Evolutionary conservation across 2,888 invertebrate species (phyloP), one percentile per base, ranked within the genome.

Genomic region (Orchestes rusci): DNA sequence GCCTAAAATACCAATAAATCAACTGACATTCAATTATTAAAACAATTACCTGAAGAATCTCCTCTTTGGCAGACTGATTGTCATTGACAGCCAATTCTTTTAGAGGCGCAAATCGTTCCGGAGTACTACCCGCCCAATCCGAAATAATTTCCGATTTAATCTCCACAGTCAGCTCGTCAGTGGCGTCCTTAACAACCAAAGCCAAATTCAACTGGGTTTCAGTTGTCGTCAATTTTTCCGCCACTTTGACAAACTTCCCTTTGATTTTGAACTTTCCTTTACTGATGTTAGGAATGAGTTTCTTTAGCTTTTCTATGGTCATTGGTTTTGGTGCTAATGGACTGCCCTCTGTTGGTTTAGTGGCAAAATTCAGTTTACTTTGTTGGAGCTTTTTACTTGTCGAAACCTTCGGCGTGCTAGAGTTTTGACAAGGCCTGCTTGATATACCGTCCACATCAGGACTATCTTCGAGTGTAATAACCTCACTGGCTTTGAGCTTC

Each of bases 91-190:
- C 50, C 20, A 53, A 48, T 8, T 43, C 39, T 35, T 53, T 58
- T 23, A 60, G 41, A 17, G 45, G 35, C 35, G 48, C 46, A 23
- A 63, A 50, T 31, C 52, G 58, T 3, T 41, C 61, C 0, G 75
- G 72, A 1, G 72, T 69, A 45, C 67, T 70, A 1, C 74, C 75
- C 1, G 73, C 71, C 41, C 76, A 58, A 36, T 70, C 66, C 0
- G 74, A 68, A 1, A 77, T 62, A 8, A 80, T 73, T 54, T 74
- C 70, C 49, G 74, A 74, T 1, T 76, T 71, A 39, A 82, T 72
- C 13, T 70, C 69, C 2, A 76, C 74, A 37, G 74, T 71, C 12
- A 81, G 52, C 38, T 63, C 69, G 2, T 73, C 76, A 3, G 74
- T 75, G 13, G 70, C 72, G 61, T 82, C 82, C 4, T 70, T 69